Percentiles rank a stretch among this genome's conserved stretches.
Conservation (phyloP, 2,113 vertebrate species). For the Poeciliopsis occidentalis region DNA sequence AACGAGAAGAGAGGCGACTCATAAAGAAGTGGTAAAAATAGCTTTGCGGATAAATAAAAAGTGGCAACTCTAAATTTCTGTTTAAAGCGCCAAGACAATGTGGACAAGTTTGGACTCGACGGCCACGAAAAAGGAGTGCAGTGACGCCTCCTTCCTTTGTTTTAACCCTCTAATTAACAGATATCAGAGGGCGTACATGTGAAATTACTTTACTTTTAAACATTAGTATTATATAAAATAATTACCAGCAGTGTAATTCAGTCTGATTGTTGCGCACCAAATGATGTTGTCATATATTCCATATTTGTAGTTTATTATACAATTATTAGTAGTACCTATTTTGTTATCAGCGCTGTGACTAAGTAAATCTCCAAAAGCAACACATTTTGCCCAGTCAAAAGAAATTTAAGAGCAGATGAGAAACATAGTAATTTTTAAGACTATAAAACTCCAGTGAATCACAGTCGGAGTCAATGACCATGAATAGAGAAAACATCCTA, state of each 20-base stretch:
- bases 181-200: neutral
- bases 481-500: no score
- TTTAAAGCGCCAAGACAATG: constrained; percentile 20
- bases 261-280: neutral
- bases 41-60: constrained; percentile 23
- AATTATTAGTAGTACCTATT: no score
- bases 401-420: no score
- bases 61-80: constrained; percentile 18
- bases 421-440: no score
- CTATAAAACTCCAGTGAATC: no score
- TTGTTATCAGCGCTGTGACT: no score
- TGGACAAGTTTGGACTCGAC: constrained; percentile 32
- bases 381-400: no score
- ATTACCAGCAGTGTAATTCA: neutral
- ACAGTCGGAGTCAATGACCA: no score
- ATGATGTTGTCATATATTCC: no score
- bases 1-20: constrained; percentile 14
- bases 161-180: neutral
- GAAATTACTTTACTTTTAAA: neutral
- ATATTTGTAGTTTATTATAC: no score
- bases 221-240: no score
- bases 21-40: constrained; percentile 37
- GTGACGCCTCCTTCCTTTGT: constrained; percentile 11
- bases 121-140: constrained; percentile 14
- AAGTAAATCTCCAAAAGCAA: no score